Conservation (phyloP, 1,140 invertebrate species). For the Chlorops oryzae region DNA sequence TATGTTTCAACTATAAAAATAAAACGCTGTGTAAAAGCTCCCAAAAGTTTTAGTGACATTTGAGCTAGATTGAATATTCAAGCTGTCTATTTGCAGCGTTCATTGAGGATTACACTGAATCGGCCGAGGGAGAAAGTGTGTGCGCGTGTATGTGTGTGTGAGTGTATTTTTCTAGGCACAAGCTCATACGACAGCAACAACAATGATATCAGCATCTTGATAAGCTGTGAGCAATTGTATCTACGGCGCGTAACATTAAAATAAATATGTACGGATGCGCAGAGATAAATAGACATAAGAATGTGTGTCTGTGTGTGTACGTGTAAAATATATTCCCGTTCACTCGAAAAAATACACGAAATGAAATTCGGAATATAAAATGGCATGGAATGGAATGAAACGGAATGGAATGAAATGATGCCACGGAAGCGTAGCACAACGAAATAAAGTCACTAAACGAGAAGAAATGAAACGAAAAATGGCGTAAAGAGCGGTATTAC, state of each 20-base stretch:
- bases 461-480: conserved; percentile 32
- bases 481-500: conserved; percentile 27
- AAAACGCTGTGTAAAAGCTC: no score
- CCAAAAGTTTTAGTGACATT: no score
- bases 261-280: conserved; percentile 46
- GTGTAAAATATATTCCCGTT: conserved; percentile 4
- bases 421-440: conserved; percentile 14
- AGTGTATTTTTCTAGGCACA: no score
- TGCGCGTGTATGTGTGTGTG: no score
- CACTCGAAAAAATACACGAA: not conserved
- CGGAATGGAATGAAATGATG: conserved; percentile 28
- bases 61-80: no score
- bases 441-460: not conserved
- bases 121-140: no score
- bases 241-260: conserved; percentile 38
- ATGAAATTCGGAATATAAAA: not conserved
- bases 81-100: no score
- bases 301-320: not conserved
- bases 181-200: no score
- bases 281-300: not conserved
- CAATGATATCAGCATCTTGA: no score
- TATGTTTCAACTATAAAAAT: no score
- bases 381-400: not conserved
- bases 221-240: conserved; percentile 23
- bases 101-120: no score